Base-by-base conservation (phyloP, 2,113 vertebrate species). In the Boulengeromyrus knoepffleri region DNA sequence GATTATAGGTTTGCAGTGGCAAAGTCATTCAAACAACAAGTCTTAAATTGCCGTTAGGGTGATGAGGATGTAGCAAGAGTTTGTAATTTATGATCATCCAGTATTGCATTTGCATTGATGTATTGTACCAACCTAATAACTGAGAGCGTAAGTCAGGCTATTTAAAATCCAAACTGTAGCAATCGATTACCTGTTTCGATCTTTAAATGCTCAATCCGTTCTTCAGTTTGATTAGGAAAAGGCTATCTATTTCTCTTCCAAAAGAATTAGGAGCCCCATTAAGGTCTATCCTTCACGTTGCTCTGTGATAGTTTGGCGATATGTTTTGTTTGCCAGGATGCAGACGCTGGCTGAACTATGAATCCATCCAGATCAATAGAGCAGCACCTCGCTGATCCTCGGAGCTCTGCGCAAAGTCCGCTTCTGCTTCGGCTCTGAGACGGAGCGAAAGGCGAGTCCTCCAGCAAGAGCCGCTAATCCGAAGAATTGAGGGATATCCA, bases 371-470 rank as follows among this genome's bases (percentile, higher is more conserved):
- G 92, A 70, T 31, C 88, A 85, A 89, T 52, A 91, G 83, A 93
- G 89, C 91, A 92, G 92, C 93, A 93, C 92, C 93, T 66, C n/a
- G 91, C 88, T 17, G 90, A 92, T 92, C 80, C 91, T 87, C 90
- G 89, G 91, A 89, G 89, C 89, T 53, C 49, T 5, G 90, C 52
- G 89, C 94, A 95, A 96, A 95, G 96, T 95, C 95, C 95, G 92
- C 90, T 87, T 9, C 91, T 90, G 89, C 89, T 90, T 85, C 52
- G 88, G 53, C 87, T 90, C 80, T 88, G 46, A 46, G 17, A 39
- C 85, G 56, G 66, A 62, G 36, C 46, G 46, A 24, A 45, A 88
- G 87, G 89, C 45, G 88, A 88, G 88, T 90, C 42, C 47, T 52
- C 56, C 88, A 47, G 70, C 88, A 89, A 87, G 46, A 89, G 6